These are phyloP conservation scores for Ctenoplectra terminalis DNA, from an alignment of 1,140 invertebrate genomes.

Conservation along the genomic window DNA sequence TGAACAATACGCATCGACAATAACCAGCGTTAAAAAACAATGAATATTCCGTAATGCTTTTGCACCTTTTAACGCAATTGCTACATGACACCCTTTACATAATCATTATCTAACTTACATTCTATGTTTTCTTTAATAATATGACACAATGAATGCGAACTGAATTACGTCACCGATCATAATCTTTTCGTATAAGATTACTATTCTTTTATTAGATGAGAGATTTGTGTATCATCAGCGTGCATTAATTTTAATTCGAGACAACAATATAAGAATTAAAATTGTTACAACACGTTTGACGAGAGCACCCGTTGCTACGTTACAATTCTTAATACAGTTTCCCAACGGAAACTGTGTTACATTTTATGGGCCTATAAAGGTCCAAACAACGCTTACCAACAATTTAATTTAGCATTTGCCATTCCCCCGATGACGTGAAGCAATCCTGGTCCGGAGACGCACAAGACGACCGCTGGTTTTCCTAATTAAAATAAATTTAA, in stretches of 20 bases:
- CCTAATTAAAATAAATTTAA: slow-evolving; percentile 74
- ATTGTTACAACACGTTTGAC: neutral
- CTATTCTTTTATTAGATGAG: neutral
- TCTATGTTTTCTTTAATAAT: slow-evolving; percentile 27
- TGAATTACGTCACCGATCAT: slow-evolving; percentile 6
- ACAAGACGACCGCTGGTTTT: slow-evolving; percentile 95
- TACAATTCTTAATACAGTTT: slow-evolving; percentile 7
- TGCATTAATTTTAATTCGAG: neutral
- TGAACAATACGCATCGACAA: neutral
- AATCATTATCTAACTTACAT: slow-evolving; percentile 33
- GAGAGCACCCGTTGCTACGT: neutral
- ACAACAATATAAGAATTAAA: neutral
- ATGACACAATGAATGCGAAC: slow-evolving; percentile 10
- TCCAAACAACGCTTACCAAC: slow-evolving; percentile 87
- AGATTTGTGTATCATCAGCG: neutral
- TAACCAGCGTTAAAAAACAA: neutral
- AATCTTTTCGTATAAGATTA: slow-evolving; percentile 24
- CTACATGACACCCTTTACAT: slow-evolving; percentile 6
- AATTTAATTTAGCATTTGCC: slow-evolving; percentile 98
- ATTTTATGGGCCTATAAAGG: neutral
- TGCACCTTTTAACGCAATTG: neutral
- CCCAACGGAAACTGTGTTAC: neutral
- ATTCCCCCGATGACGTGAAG: slow-evolving; percentile 96
- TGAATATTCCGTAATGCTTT: neutral
- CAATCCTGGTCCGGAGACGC: slow-evolving; percentile 97